Percentiles rank a stretch among this genome's conserved stretches.
Conservation (phyloP, 2,113 vertebrate species). For the Meriones unguiculatus region DNA sequence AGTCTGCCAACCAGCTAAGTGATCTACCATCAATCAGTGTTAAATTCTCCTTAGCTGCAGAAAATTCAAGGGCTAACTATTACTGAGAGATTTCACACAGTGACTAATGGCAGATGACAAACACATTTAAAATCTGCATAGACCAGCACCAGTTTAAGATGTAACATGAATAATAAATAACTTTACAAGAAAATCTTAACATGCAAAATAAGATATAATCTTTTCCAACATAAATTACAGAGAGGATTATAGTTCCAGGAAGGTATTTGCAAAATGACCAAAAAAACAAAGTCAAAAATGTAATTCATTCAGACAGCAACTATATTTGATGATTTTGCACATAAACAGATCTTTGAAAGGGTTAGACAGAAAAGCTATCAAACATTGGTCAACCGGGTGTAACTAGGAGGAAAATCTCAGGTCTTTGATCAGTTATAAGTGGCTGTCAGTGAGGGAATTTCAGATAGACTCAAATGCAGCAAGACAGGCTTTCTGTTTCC, state of each 20-base stretch:
- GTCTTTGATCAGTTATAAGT: constrained; percentile 64
- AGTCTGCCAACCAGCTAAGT: constrained; percentile 95
- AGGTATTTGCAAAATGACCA: constrained; percentile 80
- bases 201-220: constrained; percentile 87
- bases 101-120: constrained; percentile 95
- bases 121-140: constrained; percentile 93
- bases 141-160: constrained; percentile 87
- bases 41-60: constrained; percentile 93
- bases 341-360: constrained; percentile 20
- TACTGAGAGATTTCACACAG: constrained; percentile 91
- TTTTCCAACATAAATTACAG: constrained; percentile 83
- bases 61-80: constrained; percentile 92
- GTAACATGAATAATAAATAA: constrained; percentile 87
- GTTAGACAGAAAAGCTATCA: constrained; percentile 43
- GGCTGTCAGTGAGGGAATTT: not conserved
- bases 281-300: constrained; percentile 82
- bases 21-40: constrained; percentile 96
- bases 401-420: constrained; percentile 35
- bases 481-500: constrained; percentile 37
- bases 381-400: not conserved
- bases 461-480: constrained; percentile 38
- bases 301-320: constrained; percentile 69
- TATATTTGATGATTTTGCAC: constrained; percentile 72
- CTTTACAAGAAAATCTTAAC: constrained; percentile 82
- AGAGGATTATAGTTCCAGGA: constrained; percentile 83